Percentiles rank a stretch among this genome's conserved stretches.
phyloP scores from a whole-genome alignment of 2,888 invertebrate species.

The Cordylochernes scorpioides region DNA sequence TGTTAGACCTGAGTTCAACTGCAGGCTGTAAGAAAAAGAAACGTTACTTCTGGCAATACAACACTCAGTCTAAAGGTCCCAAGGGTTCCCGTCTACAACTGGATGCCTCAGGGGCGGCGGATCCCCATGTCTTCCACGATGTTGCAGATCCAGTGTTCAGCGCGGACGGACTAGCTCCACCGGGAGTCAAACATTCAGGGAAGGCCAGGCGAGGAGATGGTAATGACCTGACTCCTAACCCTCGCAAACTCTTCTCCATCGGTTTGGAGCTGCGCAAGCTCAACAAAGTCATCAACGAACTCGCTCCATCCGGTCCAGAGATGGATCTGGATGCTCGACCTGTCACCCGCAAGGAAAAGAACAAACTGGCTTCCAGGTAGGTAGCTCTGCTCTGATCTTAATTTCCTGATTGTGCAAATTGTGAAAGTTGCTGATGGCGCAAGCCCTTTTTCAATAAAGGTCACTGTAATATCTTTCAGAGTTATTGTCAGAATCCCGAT shows the following conservation, averaged over 20 bases:
- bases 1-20: no score
- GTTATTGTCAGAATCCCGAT: no score
- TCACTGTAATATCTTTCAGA: no score
- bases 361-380: slow-evolving; percentile 66
- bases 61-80: slow-evolving; percentile 93
- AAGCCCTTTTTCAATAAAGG: no score
- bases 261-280: slow-evolving; percentile 75
- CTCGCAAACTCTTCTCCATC: slow-evolving; percentile 61
- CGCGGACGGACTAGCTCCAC: slow-evolving; percentile 60
- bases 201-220: slow-evolving; percentile 90
- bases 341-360: slow-evolving; percentile 87
- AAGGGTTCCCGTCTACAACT: slow-evolving; percentile 34
- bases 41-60: slow-evolving; percentile 91
- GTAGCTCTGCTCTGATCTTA: slow-evolving; percentile 1
- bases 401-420: no score
- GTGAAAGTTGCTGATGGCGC: no score
- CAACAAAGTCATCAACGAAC: slow-evolving; percentile 68
- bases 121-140: slow-evolving; percentile 69
- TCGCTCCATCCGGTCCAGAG: slow-evolving; percentile 77
- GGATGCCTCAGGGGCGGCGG: slow-evolving; percentile 19
- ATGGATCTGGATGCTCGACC: slow-evolving; percentile 62
- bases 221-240: slow-evolving; percentile 84
- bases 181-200: slow-evolving; percentile 31
- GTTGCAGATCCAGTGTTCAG: slow-evolving; percentile 89
- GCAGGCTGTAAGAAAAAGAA: slow-evolving; percentile 24